Evolutionary conservation across 1,140 invertebrate genomes (phyloP).

Genomic region (Aphelenchoides fujianensis): DNA sequence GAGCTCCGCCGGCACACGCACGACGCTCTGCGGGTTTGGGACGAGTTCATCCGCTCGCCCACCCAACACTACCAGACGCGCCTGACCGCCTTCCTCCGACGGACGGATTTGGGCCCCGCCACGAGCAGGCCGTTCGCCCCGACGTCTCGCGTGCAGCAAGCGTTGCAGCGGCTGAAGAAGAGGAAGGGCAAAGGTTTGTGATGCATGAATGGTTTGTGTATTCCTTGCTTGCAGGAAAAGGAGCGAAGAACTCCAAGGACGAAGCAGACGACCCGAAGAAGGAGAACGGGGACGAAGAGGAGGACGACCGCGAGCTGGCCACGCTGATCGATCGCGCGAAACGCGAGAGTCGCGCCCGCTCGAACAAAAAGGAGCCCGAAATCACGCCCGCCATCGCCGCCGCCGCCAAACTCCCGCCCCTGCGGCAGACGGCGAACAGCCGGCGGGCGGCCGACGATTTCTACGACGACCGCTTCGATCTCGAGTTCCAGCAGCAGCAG

Average conservation of each 20-base stretch:
- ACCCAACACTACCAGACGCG: slow-evolving; percentile 38
- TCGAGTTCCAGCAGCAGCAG: too few relatives aligned
- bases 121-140: slow-evolving; percentile 12
- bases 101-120: not conserved
- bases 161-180: slow-evolving; percentile 28
- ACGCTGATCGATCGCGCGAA: not conserved
- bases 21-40: slow-evolving; percentile 50
- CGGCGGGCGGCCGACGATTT: too few relatives aligned
- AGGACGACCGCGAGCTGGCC: not conserved
- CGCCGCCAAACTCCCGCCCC: not conserved
- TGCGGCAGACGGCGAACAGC: not conserved
- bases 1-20: slow-evolving; percentile 43
- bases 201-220: not conserved
- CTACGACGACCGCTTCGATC: too few relatives aligned
- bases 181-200: not conserved
- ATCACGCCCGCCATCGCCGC: not conserved
- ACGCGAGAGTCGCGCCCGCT: not conserved
- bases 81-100: slow-evolving; percentile 33
- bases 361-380: not conserved
- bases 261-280: not conserved
- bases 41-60: slow-evolving; percentile 40
- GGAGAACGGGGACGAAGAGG: not conserved
- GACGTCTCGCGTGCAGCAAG: slow-evolving; percentile 29
- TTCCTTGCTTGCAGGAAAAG: not conserved
- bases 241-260: not conserved